A percentile compares a stretch with the other conserved stretches of the same genome.
phyloP scores from a whole-genome alignment of 2,888 invertebrate species.

The Nomada ruficornis region DNA sequence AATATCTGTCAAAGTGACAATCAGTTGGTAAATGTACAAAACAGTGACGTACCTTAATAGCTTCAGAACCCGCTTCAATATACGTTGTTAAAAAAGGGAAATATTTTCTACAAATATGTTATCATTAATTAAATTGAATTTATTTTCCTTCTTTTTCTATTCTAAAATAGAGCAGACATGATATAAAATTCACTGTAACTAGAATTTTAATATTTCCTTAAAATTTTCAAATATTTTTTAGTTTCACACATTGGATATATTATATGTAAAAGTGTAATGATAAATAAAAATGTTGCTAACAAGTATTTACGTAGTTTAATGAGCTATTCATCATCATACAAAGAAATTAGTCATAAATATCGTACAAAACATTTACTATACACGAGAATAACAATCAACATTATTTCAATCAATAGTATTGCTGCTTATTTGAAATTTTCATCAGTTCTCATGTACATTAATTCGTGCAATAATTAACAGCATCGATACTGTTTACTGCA shows the following conservation, averaged over 20 bases:
- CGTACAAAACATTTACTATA: slow-evolving; percentile 55
- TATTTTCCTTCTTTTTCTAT: too few species aligned
- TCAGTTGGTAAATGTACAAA: slow-evolving; percentile 22
- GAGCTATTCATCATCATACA: slow-evolving; percentile 52
- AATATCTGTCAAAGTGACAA: slow-evolving; percentile 51
- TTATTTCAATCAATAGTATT: slow-evolving; percentile 16
- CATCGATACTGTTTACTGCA: neutral
- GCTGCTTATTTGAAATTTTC: neutral
- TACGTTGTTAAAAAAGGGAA: neutral
- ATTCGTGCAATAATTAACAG: slow-evolving; percentile 27
- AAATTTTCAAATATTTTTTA: neutral
- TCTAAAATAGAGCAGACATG: too few species aligned
- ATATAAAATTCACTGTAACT: too few species aligned
- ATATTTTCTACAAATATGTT: neutral
- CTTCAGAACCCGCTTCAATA: slow-evolving; percentile 5
- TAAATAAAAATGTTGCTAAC: slow-evolving; percentile 30
- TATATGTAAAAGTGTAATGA: neutral
- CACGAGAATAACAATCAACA: slow-evolving; percentile 26
- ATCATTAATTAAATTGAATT: neutral
- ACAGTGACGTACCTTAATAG: slow-evolving; percentile 41
- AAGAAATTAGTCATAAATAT: slow-evolving; percentile 51
- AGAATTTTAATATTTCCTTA: neutral
- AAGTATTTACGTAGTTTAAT: slow-evolving; percentile 64
- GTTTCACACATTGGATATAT: neutral
- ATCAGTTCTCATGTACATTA: slow-evolving; percentile 22